These are phyloP conservation scores for Platyura marginata DNA, from an alignment of 1,140 invertebrate species.

Conservation along the genomic window DNA sequence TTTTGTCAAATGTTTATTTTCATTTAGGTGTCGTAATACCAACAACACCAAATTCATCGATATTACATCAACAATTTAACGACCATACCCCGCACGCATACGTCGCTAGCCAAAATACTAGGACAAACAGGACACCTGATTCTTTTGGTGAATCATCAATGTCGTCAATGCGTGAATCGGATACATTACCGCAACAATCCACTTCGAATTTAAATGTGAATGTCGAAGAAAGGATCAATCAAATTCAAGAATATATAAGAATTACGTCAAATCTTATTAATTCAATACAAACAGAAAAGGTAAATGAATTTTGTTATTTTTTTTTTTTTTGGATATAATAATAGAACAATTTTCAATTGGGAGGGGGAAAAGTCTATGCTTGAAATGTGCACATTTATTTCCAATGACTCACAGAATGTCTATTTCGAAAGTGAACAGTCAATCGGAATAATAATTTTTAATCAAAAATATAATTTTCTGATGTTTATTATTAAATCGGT, in stretches of 20 bases:
- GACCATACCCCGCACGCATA: too few species aligned
- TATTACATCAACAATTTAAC: neutral
- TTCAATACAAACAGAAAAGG: neutral
- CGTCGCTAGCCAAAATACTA: too few species aligned
- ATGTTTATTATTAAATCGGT: too few species aligned
- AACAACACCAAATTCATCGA: slow-evolving; percentile 12
- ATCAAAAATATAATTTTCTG: too few species aligned
- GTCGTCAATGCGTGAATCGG: neutral
- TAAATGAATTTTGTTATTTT: neutral
- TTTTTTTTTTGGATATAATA: neutral
- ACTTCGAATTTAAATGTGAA: neutral
- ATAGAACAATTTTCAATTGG: neutral
- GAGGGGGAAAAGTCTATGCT: too few species aligned
- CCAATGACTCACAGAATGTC: too few species aligned
- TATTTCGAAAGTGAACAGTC: too few species aligned
- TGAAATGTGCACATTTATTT: too few species aligned
- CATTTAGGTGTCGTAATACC: slow-evolving; percentile 20
- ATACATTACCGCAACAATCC: neutral
- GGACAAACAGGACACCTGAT: too few species aligned
- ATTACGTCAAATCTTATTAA: neutral
- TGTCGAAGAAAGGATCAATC: neutral
- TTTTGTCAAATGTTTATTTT: too few species aligned
- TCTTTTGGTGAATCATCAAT: neutral
- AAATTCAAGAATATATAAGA: neutral
- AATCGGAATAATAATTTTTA: too few species aligned